Percentiles rank a stretch among this genome's conserved stretches.
phyloP scores from a whole-genome alignment of 1,140 invertebrate species.

The Delia radicum region DNA sequence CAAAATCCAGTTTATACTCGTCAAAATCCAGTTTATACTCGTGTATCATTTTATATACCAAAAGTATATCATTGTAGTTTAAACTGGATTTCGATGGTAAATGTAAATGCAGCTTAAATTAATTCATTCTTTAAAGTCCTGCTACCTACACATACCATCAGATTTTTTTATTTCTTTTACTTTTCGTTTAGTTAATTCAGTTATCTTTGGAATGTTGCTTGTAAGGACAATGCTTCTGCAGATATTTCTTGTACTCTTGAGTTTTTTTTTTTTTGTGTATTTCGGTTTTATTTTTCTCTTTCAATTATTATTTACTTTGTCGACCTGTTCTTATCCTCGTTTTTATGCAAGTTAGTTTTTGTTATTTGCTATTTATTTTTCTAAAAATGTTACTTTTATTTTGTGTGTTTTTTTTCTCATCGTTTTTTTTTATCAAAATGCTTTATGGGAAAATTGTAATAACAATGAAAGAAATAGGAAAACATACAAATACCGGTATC shows the following conservation, averaged over 20 bases:
- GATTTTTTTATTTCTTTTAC: background rate
- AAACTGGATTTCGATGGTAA: no score
- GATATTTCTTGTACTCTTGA: background rate
- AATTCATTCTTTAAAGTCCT: background rate
- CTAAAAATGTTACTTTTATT: background rate
- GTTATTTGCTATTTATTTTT: background rate
- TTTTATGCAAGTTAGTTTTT: background rate
- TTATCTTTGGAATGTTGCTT: background rate
- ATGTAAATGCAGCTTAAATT: no score
- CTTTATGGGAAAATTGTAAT: background rate
- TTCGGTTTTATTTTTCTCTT: background rate
- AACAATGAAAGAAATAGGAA: background rate
- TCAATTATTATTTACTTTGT: no score
- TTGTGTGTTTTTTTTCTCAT: background rate
- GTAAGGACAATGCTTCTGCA: background rate
- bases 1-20: no score
- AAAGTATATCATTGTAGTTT: no score
- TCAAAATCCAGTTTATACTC: no score
- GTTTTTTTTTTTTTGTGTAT: no score
- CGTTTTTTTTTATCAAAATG: background rate
- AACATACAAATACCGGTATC: background rate
- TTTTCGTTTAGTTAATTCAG: background rate
- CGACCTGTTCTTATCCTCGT: background rate
- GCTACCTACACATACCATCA: background rate
- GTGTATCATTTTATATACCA: no score